Percentiles rank a stretch among this genome's conserved stretches.
Evolutionary conservation across 2,888 invertebrate genomes (phyloP).

Genomic region (Drosophila kanekoi): DNA sequence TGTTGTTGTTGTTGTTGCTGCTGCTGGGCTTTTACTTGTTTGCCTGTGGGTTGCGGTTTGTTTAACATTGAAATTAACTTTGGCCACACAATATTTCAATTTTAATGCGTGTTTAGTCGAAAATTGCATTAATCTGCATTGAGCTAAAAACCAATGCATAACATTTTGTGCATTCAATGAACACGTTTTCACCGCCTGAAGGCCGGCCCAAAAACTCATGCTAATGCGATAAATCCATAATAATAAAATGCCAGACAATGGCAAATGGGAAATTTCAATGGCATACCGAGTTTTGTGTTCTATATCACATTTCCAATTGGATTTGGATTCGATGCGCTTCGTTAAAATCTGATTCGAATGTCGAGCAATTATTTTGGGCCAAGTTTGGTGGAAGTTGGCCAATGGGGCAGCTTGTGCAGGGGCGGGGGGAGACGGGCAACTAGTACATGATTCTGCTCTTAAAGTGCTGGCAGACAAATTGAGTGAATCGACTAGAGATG

Average conservation of each 20-base stretch:
- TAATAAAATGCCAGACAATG: constrained; percentile 29
- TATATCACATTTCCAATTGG: constrained; percentile 41
- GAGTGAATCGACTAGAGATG: constrained; percentile 8
- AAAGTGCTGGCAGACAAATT: constrained; percentile 2
- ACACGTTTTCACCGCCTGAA: not conserved
- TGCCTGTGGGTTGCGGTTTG: constrained; percentile 66
- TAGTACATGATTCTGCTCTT: constrained; percentile 5
- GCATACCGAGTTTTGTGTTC: constrained; percentile 32
- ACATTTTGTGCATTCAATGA: constrained; percentile 19
- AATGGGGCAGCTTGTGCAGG: not conserved
- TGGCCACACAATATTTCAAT: constrained; percentile 37
- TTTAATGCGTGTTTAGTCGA: constrained; percentile 7
- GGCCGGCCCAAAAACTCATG: not conserved
- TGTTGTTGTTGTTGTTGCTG: constrained; percentile 13
- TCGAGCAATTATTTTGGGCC: constrained; percentile 37
- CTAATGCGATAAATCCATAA: constrained; percentile 23
- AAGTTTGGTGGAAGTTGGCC: constrained; percentile 1
- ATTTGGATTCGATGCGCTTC: constrained; percentile 32
- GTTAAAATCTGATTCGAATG: constrained; percentile 24
- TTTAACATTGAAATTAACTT: constrained; percentile 71
- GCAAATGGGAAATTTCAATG: constrained; percentile 31
- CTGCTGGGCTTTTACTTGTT: constrained; percentile 47
- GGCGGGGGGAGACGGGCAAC: not conserved
- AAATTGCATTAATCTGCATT: constrained; percentile 14
- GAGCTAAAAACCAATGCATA: constrained; percentile 1